A percentile compares a stretch with the other conserved stretches of the same genome.
Conservation (phyloP, 30 jellyfish, hydroid and myxozoan genomes). For the Sanderia malayensis region DNA sequence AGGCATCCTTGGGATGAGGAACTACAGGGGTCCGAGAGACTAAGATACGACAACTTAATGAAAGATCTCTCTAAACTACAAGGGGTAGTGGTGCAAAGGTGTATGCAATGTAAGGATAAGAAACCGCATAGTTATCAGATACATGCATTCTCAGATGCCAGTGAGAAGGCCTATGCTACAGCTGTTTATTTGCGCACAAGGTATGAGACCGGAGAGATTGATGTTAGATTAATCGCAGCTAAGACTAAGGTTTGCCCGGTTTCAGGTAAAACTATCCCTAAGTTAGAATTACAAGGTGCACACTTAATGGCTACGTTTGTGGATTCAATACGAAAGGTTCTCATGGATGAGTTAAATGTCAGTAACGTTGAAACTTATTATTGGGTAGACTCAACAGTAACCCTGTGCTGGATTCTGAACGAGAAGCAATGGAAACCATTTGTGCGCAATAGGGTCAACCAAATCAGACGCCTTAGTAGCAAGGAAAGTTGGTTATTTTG, state of each 20-base stretch:
- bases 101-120: neutral
- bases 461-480: too few relatives aligned
- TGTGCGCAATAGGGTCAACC: too few relatives aligned
- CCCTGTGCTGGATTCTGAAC: too few relatives aligned
- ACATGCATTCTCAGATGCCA: constrained; percentile 9
- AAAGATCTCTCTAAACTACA: neutral
- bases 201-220: constrained; percentile 6
- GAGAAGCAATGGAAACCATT: too few relatives aligned
- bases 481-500: too few relatives aligned
- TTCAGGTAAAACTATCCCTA: neutral
- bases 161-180: constrained; percentile 8
- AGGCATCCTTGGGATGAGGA: constrained; percentile 9
- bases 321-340: neutral
- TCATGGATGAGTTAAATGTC: neutral
- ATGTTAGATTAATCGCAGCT: neutral
- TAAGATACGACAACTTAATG: neutral
- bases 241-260: constrained; percentile 6
- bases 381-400: too few relatives aligned
- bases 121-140: neutral
- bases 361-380: too few relatives aligned
- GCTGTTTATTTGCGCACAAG: neutral
- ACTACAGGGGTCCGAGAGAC: neutral
- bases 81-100: neutral
- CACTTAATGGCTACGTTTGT: constrained; percentile 2
- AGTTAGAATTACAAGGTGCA: constrained; percentile 11